phyloP scores from a whole-genome alignment of 2,113 vertebrate genomes.

The Burhinus oedicnemus region DNA sequence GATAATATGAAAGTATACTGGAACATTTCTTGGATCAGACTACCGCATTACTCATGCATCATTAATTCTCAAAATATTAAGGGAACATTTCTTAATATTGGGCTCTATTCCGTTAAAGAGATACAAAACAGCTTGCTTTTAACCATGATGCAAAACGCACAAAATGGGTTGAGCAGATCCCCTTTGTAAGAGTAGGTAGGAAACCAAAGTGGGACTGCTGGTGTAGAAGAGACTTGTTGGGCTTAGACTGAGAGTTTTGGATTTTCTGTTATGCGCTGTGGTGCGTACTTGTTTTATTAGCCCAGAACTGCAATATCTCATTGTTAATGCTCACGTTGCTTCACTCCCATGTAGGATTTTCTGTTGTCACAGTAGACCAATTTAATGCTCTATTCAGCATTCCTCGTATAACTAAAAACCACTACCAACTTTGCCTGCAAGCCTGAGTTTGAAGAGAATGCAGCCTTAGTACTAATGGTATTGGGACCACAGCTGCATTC shows the following conservation, averaged over 20 bases:
- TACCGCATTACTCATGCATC: conserved; percentile 46
- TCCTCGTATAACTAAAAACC: not conserved
- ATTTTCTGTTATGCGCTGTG: not conserved
- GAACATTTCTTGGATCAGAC: conserved; percentile 49
- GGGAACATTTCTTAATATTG: conserved; percentile 31
- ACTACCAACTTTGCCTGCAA: not conserved
- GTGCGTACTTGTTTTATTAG: not conserved
- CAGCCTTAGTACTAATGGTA: not conserved
- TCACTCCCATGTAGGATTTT: not conserved
- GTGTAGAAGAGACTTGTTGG: not conserved
- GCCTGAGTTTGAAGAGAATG: not conserved
- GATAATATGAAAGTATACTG: not conserved
- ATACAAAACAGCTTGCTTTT: not conserved
- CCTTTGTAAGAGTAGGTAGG: not conserved
- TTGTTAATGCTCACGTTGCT: not conserved
- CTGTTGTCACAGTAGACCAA: not conserved
- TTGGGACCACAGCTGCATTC: not conserved
- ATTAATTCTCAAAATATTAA: conserved; percentile 41
- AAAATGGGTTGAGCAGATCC: not conserved
- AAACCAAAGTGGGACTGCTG: not conserved
- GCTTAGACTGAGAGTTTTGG: not conserved
- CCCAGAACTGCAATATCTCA: not conserved
- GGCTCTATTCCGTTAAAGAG: not conserved
- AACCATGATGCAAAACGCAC: accelerated
- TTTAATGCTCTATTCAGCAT: not conserved